Evolutionary conservation across 2,888 invertebrate genomes (phyloP), one percentile per base, ranked within the genome.

Genomic region (Cephonodes hylas): DNA sequence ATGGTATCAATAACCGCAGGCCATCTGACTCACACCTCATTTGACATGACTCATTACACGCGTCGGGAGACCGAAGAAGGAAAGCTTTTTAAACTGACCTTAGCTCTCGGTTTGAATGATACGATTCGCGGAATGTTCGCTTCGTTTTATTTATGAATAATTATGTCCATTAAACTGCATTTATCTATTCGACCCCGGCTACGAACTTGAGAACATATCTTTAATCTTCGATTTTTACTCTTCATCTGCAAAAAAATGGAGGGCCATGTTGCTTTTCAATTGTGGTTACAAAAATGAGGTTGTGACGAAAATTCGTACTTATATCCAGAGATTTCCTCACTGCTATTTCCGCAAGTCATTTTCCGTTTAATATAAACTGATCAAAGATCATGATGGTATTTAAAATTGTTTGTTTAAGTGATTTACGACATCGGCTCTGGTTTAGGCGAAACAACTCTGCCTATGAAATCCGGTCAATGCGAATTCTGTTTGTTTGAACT

Each of bases 11-110:
- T 44, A 59, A 48, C 59, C 53, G 59, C 60, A 38, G 48, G 38
- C 48, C 62, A 61, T 27, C 57, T 73, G 71, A 73, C 58, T 73
- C 73, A 73, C 56, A 60, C 56, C 45, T 63, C 63, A 58, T 27
- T 59, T 66, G 59, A 62, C 42, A 63, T 74, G 71, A 75, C 59
- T 73, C 69, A 64, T 59, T 58, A 69, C 59, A 48, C 57, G 20
- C 31, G 23, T 27, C 31, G 27, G 31, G 31, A 31, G 53, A 3
- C 31, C 18, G 31, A 53, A 31, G 53, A 3, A 25, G 48, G 53
- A 23, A 42, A 56, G 22, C 31, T 22, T 56, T 61, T 18, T 22
- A 46, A 3, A 53, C 53, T 53, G 53, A 53, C 53, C 53, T 53
- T 53, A 53, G 31, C 27, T 18, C 31, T 53, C 31, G 18, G 27